Evolutionary conservation across 2,113 vertebrate genomes (phyloP).

Genomic region (Erinaceus europaeus): DNA sequence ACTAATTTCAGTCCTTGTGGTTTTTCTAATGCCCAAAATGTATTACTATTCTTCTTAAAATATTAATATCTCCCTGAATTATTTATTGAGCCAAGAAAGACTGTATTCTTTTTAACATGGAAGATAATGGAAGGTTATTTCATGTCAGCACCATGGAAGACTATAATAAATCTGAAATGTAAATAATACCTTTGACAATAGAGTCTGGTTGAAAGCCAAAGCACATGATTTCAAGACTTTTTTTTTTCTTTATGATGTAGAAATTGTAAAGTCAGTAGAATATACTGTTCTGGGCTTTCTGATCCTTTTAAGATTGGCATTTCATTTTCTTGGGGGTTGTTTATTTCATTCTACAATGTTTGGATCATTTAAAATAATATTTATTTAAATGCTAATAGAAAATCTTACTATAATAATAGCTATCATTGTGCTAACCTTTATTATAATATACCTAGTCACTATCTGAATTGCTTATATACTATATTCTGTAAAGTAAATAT

Average conservation of each 20-base stretch:
- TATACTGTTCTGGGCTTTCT: background rate
- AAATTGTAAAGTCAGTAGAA: slow-evolving; percentile 31
- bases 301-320: slow-evolving; percentile 22
- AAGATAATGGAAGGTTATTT: slow-evolving; percentile 80
- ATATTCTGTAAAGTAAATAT: background rate
- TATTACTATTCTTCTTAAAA: slow-evolving; percentile 85
- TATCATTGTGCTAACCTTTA: slow-evolving; percentile 28
- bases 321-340: background rate
- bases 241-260: slow-evolving; percentile 38
- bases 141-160: slow-evolving; percentile 77
- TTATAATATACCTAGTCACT: background rate
- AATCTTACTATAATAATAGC: background rate
- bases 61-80: slow-evolving; percentile 84
- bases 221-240: background rate
- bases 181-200: slow-evolving; percentile 73
- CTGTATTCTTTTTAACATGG: slow-evolving; percentile 76
- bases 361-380: slow-evolving; percentile 20
- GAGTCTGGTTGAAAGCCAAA: slow-evolving; percentile 58
- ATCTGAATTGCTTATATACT: background rate
- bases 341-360: slow-evolving; percentile 25
- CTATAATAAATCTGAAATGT: slow-evolving; percentile 82
- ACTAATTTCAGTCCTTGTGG: slow-evolving; percentile 78
- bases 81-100: slow-evolving; percentile 79
- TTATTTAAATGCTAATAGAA: slow-evolving; percentile 18
- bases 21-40: slow-evolving; percentile 75